Conservation (phyloP, 2,113 vertebrate species). For the Clarias macrocephalus region DNA sequence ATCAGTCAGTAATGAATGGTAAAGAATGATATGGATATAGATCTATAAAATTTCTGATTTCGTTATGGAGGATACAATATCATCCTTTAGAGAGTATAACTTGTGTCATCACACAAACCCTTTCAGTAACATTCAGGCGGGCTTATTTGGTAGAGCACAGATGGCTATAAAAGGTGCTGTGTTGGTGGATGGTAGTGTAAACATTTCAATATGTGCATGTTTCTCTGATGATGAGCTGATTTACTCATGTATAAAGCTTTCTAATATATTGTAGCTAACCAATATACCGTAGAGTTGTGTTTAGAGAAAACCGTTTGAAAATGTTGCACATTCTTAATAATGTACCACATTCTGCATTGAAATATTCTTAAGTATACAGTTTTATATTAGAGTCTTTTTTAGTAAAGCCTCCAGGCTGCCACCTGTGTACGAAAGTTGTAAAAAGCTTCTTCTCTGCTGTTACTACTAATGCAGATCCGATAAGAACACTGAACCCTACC, state of each 20-base stretch:
- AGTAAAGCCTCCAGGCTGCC: not conserved
- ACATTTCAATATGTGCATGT: constrained; percentile 54
- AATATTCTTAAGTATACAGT: not conserved
- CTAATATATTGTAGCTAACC: constrained; percentile 33
- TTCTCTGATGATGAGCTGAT: constrained; percentile 55
- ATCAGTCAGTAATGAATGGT: not conserved
- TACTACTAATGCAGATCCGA: not conserved
- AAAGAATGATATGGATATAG: constrained; percentile 30
- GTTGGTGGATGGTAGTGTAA: constrained; percentile 40
- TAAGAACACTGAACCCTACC: not conserved
- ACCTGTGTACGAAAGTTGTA: not conserved
- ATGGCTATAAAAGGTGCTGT: constrained; percentile 66
- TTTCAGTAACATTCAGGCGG: constrained; percentile 53
- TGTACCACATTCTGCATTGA: not conserved
- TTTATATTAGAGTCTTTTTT: not conserved
- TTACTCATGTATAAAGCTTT: constrained; percentile 48
- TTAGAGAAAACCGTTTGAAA: not conserved
- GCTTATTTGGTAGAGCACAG: constrained; percentile 11
- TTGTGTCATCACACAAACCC: constrained; percentile 52
- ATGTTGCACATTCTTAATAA: not conserved
- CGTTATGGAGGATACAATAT: constrained; percentile 1
- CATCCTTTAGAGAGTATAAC: constrained; percentile 54
- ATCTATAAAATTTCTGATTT: not conserved
- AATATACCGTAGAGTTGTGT: not conserved
- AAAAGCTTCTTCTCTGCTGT: not conserved